These are phyloP conservation scores for Epicampocera succincta DNA, from an alignment of 2,888 invertebrate genomes.

Conservation along the genomic window DNA sequence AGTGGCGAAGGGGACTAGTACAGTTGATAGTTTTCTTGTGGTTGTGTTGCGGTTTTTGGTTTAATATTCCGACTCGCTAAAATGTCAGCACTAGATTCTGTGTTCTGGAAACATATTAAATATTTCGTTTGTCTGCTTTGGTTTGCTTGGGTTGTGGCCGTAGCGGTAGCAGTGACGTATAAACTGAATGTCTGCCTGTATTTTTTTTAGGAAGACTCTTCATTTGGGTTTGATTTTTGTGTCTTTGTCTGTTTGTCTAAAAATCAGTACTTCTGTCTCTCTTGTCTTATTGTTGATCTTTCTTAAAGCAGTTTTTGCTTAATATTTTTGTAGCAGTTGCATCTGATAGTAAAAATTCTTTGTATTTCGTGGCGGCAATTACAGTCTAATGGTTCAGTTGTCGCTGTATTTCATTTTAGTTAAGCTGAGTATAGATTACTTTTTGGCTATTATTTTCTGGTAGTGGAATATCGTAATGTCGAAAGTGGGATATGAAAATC, in stretches of 20 bases:
- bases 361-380: slow-evolving; percentile 69
- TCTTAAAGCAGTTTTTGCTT: slow-evolving; percentile 34
- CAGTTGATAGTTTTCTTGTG: too few relatives aligned
- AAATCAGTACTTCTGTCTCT: slow-evolving; percentile 40
- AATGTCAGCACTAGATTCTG: slow-evolving; percentile 18
- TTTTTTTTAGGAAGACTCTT: slow-evolving; percentile 36
- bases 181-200: slow-evolving; percentile 46
- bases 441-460: slow-evolving; percentile 1
- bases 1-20: too few relatives aligned
- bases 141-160: slow-evolving; percentile 45
- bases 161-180: slow-evolving; percentile 53
- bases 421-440: slow-evolving; percentile 29
- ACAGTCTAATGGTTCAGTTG: slow-evolving; percentile 67
- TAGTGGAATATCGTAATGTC: slow-evolving; percentile 40
- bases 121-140: slow-evolving; percentile 25
- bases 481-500: slow-evolving; percentile 38
- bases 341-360: slow-evolving; percentile 69
- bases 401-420: slow-evolving; percentile 57
- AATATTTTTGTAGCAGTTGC: slow-evolving; percentile 36
- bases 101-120: slow-evolving; percentile 37
- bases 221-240: slow-evolving; percentile 46
- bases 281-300: slow-evolving; percentile 45
- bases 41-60: too few relatives aligned
- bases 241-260: slow-evolving; percentile 35
- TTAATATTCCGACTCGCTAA: slow-evolving; percentile 13